Conservation (phyloP, 2,797 vertebrate genomes). For the Mionectes olivaceus region DNA sequence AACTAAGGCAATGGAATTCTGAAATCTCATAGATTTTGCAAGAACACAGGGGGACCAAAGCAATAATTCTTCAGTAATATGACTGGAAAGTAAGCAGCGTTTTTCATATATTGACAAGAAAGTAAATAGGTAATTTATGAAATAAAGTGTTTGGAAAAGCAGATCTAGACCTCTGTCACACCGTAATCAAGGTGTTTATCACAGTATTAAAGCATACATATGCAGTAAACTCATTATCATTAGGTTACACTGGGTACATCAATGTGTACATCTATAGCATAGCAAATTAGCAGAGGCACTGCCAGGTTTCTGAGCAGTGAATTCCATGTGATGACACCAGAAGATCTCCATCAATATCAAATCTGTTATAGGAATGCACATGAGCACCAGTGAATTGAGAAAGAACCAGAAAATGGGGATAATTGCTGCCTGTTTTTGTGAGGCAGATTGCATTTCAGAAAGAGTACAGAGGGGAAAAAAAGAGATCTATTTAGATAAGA, state of each 20-base stretch:
- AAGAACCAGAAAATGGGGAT: not conserved
- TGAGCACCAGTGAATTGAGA: not conserved
- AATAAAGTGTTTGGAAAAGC: slow-evolving; percentile 11
- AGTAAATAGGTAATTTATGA: slow-evolving; percentile 23
- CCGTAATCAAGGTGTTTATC: slow-evolving; percentile 10
- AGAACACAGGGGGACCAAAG: not conserved
- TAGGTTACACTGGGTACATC: not conserved
- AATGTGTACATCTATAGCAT: not conserved
- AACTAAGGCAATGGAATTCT: not conserved
- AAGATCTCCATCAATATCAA: not conserved
- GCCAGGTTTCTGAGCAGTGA: not conserved
- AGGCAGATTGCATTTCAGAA: slow-evolving; percentile 24
- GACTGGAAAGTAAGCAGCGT: not conserved
- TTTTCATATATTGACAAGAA: not conserved
- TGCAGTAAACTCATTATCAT: not conserved
- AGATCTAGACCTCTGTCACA: not conserved
- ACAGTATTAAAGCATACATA: not conserved
- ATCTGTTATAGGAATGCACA: not conserved
- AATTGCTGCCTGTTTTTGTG: slow-evolving; percentile 37
- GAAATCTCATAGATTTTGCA: not conserved
- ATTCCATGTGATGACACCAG: not conserved
- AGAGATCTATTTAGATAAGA: not conserved
- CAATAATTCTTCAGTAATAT: not conserved
- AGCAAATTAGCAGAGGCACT: not conserved
- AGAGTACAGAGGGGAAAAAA: not conserved